Evolutionary conservation across 2,113 vertebrate species (phyloP), one percentile per base, ranked within the genome.

Genomic region (Oenanthe melanoleuca): DNA sequence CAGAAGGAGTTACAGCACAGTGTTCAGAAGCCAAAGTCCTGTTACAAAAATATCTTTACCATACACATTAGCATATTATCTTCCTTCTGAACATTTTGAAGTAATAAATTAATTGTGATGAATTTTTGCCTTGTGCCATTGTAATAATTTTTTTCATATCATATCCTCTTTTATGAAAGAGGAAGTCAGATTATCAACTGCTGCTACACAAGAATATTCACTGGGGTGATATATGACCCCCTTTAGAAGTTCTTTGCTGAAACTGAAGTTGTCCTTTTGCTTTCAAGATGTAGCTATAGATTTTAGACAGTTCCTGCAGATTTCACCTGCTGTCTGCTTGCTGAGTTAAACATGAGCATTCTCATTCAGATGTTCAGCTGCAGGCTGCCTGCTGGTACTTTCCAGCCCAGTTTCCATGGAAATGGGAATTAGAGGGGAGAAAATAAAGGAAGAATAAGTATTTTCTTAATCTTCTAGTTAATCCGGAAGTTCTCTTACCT

Each of bases 391-490:
- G 96, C 95, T 95, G 92, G 80, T 95, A 60, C 88, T 89, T 95
- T 96, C 92, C 80, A 96, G 71, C 65, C 83, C 21, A 6, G 96
- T 97, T 97, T 96, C 97, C 96, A 97, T 96, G 96, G 96, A 96
- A 97, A 97, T 96, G 40, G 60, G 74, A 95, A 94, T 95, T 93
- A 94, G 49, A 89, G 15, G 52, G 55, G 86, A 88, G 92, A 91
- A 95, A 94, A 96, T 84, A 95, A 93, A 95, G 80, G 67, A 72
- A 66, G 47, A 91, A 49, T 83, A 85, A 86, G 80, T 94, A 72
- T 83, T 94, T 93, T 94, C 80, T 85, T 95, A 93, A 93, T 96
- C 93, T 93, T 89, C 59, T 88, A n/a, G 75, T 89, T 96, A 96
- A 95, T 96, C 91, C 8, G 1, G 89, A 95, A 94, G 63, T 95